phyloP scores from a whole-genome alignment of 2,797 vertebrate genomes.

The Microctenopoma lineatum region DNA sequence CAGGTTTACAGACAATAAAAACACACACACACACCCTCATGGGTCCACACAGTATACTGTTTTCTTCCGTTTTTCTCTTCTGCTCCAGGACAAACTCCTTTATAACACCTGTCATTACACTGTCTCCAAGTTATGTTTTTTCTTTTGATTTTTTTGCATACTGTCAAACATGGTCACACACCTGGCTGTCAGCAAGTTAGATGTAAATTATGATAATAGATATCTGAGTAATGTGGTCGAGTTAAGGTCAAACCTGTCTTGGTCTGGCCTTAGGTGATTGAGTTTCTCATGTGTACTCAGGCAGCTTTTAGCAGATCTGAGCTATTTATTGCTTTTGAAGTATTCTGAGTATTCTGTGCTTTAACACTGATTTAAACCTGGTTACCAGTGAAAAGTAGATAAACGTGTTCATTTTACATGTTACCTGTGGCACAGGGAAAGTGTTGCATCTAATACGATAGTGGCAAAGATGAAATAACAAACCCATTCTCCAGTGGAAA shows the following conservation, averaged over 20 bases:
- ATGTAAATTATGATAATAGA: slow-evolving; percentile 59
- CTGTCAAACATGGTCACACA: slow-evolving; percentile 45
- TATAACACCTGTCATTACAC: slow-evolving; percentile 12
- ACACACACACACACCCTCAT: too few species aligned
- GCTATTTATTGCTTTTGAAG: slow-evolving; percentile 31
- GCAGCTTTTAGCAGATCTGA: slow-evolving; percentile 2
- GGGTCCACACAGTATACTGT: neutral
- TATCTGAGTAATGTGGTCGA: slow-evolving; percentile 49
- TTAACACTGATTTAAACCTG: neutral
- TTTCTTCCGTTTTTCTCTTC: neutral
- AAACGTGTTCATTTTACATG: neutral
- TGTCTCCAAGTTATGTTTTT: slow-evolving; percentile 12
- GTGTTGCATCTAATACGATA: neutral
- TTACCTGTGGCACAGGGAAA: neutral
- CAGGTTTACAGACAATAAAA: neutral
- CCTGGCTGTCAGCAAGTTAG: slow-evolving; percentile 63
- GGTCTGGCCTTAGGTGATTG: slow-evolving; percentile 55
- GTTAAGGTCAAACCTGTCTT: slow-evolving; percentile 48
- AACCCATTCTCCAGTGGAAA: neutral
- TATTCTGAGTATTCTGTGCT: slow-evolving; percentile 18
- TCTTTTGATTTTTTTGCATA: slow-evolving; percentile 13
- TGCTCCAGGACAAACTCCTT: slow-evolving; percentile 1
- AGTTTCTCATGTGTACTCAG: slow-evolving; percentile 9
- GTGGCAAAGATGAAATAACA: neutral
- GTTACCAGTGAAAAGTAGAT: neutral